Evolutionary conservation across 2,888 invertebrate species (phyloP).

Genomic region (Drosophila demipolita): DNA sequence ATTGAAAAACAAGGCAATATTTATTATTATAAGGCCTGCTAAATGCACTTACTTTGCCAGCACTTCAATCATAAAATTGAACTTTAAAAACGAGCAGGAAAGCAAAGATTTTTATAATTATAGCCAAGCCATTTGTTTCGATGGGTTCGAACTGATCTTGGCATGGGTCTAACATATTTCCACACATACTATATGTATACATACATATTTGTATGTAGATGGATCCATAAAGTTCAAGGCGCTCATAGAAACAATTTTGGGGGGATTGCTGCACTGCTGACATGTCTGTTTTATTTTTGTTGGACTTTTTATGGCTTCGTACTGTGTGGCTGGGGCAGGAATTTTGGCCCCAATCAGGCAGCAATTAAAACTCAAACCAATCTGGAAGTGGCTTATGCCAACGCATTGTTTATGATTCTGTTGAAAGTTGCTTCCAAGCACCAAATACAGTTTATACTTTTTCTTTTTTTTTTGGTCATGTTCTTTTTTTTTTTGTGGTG

Average conservation of each 20-base stretch:
- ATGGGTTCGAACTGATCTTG: conserved; percentile 40
- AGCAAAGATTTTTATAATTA: conserved; percentile 61
- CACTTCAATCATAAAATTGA: conserved; percentile 63
- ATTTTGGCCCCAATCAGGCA: conserved; percentile 55
- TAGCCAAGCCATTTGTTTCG: conserved; percentile 59
- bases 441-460: conserved; percentile 25
- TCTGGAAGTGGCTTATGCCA: conserved; percentile 25
- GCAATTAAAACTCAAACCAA: conserved; percentile 42
- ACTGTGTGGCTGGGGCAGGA: conserved; percentile 9
- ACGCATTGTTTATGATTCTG: conserved; percentile 71
- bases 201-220: background rate
- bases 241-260: conserved; percentile 52
- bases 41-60: conserved; percentile 49
- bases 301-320: conserved; percentile 68
- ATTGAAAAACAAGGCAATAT: background rate
- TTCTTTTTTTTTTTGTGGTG: conserved; percentile 5
- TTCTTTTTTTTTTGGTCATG: conserved; percentile 36
- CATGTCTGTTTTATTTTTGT: conserved; percentile 61
- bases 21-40: conserved; percentile 50
- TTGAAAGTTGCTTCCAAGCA: conserved; percentile 68
- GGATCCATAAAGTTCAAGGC: conserved; percentile 71
- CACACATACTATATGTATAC: conserved; percentile 4
- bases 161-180: conserved; percentile 59
- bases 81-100: conserved; percentile 48
- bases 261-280: conserved; percentile 32